A percentile compares a stretch with the other conserved stretches of the same genome.
These are phyloP conservation scores for Hydrotaea diabolus DNA, from an alignment of 2,888 invertebrate species.

Conservation along the genomic window DNA sequence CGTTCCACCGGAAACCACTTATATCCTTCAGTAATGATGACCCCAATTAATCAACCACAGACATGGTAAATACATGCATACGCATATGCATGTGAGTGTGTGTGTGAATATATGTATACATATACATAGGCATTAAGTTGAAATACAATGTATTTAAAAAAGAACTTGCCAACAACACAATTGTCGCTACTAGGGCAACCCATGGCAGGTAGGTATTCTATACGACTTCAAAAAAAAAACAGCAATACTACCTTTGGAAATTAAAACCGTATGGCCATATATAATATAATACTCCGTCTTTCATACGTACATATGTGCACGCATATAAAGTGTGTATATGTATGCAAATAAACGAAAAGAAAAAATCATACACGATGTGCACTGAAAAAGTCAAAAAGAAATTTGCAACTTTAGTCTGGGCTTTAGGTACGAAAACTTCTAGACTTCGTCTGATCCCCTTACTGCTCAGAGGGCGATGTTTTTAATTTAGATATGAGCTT, in stretches of 20 bases:
- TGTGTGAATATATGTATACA: slow-evolving; percentile 31
- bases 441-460: too few species aligned
- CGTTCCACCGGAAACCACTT: slow-evolving; percentile 61
- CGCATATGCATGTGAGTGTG: background rate
- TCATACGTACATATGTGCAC: background rate
- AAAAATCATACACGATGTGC: background rate
- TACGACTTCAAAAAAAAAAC: background rate
- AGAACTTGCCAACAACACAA: slow-evolving; percentile 17
- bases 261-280: background rate
- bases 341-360: background rate
- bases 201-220: slow-evolving; percentile 30
- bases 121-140: slow-evolving; percentile 13
- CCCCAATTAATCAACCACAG: slow-evolving; percentile 68
- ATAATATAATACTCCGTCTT: too few species aligned
- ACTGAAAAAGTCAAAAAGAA: background rate
- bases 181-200: background rate
- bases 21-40: slow-evolving; percentile 68
- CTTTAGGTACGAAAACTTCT: too few species aligned
- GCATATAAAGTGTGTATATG: too few species aligned
- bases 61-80: slow-evolving; percentile 43
- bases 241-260: slow-evolving; percentile 33
- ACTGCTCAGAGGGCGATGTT: too few species aligned
- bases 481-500: too few species aligned
- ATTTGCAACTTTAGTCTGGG: too few species aligned
- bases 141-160: slow-evolving; percentile 29